These are phyloP conservation scores for Yponomeuta malinellus DNA, from an alignment of 2,888 invertebrate genomes.

Conservation along the genomic window DNA sequence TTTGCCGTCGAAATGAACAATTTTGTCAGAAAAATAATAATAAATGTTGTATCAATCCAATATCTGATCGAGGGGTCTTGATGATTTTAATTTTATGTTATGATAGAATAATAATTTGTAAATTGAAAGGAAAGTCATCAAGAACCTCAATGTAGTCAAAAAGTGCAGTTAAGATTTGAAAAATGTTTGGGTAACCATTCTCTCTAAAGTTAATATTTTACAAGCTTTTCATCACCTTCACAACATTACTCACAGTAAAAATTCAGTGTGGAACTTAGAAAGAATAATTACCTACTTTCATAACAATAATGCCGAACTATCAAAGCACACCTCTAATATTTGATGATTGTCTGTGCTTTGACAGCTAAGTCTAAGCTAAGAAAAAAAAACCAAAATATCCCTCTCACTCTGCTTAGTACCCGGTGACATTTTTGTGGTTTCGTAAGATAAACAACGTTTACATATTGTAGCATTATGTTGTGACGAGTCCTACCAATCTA, in stretches of 20 bases:
- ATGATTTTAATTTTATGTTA: constrained; percentile 22
- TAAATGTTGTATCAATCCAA: constrained; percentile 68
- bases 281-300: constrained; percentile 35
- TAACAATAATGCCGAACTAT: constrained; percentile 62
- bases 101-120: background rate
- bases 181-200: constrained; percentile 45
- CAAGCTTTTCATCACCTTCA: background rate
- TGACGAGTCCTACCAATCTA: no score
- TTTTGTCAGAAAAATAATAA: constrained; percentile 66
- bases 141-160: constrained; percentile 30
- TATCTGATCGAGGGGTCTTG: constrained; percentile 58
- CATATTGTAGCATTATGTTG: no score
- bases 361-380: constrained; percentile 71
- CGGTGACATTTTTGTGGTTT: no score
- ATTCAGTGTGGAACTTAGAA: constrained; percentile 28
- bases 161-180: constrained; percentile 70
- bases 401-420: constrained; percentile 27
- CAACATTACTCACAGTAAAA: background rate
- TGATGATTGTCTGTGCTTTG: constrained; percentile 50
- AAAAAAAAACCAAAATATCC: constrained; percentile 50
- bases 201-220: constrained; percentile 27
- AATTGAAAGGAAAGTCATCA: background rate
- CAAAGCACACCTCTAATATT: constrained; percentile 54
- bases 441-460: no score
- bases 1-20: constrained; percentile 69